A percentile compares a stretch with the other conserved stretches of the same genome.
Conservation (phyloP, 23 tunicate species). For the Botrylloides violaceus region DNA sequence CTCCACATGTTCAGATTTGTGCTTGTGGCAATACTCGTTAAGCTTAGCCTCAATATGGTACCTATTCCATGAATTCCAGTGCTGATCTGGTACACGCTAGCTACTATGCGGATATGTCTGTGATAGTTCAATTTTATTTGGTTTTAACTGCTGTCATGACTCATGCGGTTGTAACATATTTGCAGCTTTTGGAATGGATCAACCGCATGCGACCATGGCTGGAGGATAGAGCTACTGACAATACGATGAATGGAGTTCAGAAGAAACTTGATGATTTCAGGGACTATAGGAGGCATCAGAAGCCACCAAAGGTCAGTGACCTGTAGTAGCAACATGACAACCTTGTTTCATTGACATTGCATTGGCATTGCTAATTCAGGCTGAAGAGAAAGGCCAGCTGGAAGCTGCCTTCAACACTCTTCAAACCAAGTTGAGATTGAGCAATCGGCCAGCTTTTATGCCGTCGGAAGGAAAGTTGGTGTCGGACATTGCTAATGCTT, state of each 20-base stretch:
- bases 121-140: slow-evolving; percentile 4
- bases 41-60: too few species aligned
- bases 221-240: slow-evolving; percentile 95
- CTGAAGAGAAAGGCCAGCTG: slow-evolving; percentile 94
- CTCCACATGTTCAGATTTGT: too few species aligned
- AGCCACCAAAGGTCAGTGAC: slow-evolving; percentile 87
- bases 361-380: too few species aligned
- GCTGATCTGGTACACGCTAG: neutral
- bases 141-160: too few species aligned
- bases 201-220: slow-evolving; percentile 91
- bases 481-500: slow-evolving; percentile 88
- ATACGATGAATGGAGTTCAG: slow-evolving; percentile 98
- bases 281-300: slow-evolving; percentile 84
- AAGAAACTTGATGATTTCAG: slow-evolving; percentile 87
- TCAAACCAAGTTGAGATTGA: slow-evolving; percentile 89
- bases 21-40: too few species aligned
- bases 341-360: neutral
- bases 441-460: slow-evolving; percentile 96
- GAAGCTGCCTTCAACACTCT: slow-evolving; percentile 99
- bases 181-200: slow-evolving; percentile 93
- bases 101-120: neutral
- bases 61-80: too few species aligned
- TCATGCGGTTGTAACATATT: too few species aligned
- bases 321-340: neutral
- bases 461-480: slow-evolving; percentile 95